Evolutionary conservation across 2,888 invertebrate species (phyloP).

Genomic region (Xestia xanthographa): DNA sequence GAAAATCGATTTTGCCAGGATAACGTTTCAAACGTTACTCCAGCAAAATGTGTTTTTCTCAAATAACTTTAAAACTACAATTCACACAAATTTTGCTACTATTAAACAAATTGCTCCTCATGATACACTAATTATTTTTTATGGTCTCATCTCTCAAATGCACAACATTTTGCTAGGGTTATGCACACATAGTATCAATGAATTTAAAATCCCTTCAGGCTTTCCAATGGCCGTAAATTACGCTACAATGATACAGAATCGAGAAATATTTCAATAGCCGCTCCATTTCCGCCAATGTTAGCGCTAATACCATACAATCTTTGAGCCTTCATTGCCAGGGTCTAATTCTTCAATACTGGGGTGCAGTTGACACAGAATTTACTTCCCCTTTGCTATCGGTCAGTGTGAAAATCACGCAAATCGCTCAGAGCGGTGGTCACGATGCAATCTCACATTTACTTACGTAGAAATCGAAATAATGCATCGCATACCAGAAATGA

Average conservation of each 20-base stretch:
- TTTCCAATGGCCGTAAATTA: constrained; percentile 39
- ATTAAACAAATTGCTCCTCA: no score
- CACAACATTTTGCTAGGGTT: no score
- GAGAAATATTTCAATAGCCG: constrained; percentile 54
- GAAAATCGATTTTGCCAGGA: no score
- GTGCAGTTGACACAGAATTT: constrained; percentile 68
- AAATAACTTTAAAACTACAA: no score
- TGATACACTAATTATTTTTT: no score
- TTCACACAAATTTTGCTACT: no score
- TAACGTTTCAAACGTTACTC: no score
- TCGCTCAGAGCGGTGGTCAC: constrained; percentile 65
- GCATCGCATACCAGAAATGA: constrained; percentile 46
- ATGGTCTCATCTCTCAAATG: no score
- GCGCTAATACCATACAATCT: constrained; percentile 54
- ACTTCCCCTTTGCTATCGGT: constrained; percentile 76
- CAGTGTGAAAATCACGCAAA: constrained; percentile 75
- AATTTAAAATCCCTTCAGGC: constrained; percentile 7
- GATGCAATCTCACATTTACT: constrained; percentile 68
- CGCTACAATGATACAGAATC: constrained; percentile 52
- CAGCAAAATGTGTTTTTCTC: no score
- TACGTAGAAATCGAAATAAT: constrained; percentile 66
- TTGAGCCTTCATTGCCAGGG: constrained; percentile 44
- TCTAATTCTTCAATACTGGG: constrained; percentile 46
- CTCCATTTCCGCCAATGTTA: constrained; percentile 48
- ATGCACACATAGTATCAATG: constrained; percentile 12